Percentiles rank a stretch among this genome's conserved stretches.
Evolutionary conservation across 2,797 vertebrate species (phyloP).

Genomic region (Harpagifer antarcticus): DNA sequence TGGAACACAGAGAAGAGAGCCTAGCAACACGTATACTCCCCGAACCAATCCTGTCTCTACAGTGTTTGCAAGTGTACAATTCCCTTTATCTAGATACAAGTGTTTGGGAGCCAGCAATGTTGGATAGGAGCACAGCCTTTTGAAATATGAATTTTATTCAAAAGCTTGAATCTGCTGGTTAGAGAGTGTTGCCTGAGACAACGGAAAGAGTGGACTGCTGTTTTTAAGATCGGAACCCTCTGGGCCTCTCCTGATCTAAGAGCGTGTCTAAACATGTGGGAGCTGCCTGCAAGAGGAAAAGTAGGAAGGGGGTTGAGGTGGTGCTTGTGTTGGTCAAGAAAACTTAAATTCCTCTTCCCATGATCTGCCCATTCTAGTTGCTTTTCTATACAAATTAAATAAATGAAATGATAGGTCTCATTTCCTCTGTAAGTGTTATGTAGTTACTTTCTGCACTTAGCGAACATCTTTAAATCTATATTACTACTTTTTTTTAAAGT

Average conservation of each 20-base stretch:
- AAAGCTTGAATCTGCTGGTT: not conserved
- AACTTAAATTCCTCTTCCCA: conserved; percentile 42
- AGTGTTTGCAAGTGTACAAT: conserved; percentile 26
- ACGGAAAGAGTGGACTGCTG: conserved; percentile 55
- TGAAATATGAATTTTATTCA: not conserved
- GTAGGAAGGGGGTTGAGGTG: conserved; percentile 52
- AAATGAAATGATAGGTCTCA: not conserved
- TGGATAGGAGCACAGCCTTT: not conserved
- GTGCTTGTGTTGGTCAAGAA: conserved; percentile 55
- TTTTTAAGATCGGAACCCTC: conserved; percentile 56
- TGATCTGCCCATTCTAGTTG: conserved; percentile 23
- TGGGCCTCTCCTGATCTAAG: conserved; percentile 71
- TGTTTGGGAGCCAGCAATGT: not conserved
- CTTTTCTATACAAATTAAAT: conserved; percentile 1
- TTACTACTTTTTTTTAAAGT: not conserved
- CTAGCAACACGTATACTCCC: conserved; percentile 53
- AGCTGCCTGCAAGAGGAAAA: conserved; percentile 56
- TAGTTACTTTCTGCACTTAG: not conserved
- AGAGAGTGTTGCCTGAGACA: conserved; percentile 12
- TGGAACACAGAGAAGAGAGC: conserved; percentile 49
- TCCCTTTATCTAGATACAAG: conserved; percentile 6
- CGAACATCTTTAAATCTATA: not conserved
- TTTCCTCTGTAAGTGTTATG: not conserved
- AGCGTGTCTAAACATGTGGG: conserved; percentile 76
- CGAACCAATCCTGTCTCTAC: conserved; percentile 37